Evolutionary conservation across 2,113 vertebrate species (phyloP).

Genomic region (Crypturellus undulatus): DNA sequence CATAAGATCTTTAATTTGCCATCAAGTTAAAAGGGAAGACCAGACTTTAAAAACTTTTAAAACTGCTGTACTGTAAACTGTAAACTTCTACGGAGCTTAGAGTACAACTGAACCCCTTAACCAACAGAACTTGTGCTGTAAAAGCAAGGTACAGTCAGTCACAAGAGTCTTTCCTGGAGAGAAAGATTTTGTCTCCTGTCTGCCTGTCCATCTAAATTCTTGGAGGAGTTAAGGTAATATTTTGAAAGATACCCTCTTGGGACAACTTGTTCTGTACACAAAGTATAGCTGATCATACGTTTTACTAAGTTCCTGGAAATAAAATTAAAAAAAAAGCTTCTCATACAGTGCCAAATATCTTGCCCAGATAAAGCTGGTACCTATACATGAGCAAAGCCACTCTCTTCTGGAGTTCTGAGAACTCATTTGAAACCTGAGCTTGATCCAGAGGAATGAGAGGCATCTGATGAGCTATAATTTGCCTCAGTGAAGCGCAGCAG

Average conservation of each 20-base stretch:
- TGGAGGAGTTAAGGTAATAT: not conserved
- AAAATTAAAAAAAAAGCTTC: not conserved
- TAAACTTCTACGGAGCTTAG: not conserved
- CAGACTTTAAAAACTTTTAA: not conserved
- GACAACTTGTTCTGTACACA: not conserved
- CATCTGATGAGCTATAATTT: not conserved
- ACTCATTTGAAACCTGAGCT: not conserved
- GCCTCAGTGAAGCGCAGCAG: not conserved
- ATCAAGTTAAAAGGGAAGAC: not conserved
- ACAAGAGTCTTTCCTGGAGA: not conserved
- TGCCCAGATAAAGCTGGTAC: not conserved
- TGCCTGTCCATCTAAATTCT: not conserved
- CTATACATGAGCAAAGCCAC: not conserved
- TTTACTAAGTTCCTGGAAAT: not conserved
- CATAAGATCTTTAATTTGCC: not conserved
- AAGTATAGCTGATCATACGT: not conserved
- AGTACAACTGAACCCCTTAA: not conserved
- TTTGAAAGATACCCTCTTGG: not conserved
- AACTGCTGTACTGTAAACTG: too few relatives aligned
- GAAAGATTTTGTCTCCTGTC: not conserved
- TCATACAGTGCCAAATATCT: not conserved
- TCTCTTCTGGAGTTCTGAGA: not conserved
- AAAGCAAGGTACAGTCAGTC: not conserved
- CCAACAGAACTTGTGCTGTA: not conserved
- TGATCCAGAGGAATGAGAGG: too few relatives aligned